A percentile compares a stretch with the other conserved stretches of the same genome.
Evolutionary conservation across 2,113 vertebrate species (phyloP).

Genomic region (Philantomba maxwellii): DNA sequence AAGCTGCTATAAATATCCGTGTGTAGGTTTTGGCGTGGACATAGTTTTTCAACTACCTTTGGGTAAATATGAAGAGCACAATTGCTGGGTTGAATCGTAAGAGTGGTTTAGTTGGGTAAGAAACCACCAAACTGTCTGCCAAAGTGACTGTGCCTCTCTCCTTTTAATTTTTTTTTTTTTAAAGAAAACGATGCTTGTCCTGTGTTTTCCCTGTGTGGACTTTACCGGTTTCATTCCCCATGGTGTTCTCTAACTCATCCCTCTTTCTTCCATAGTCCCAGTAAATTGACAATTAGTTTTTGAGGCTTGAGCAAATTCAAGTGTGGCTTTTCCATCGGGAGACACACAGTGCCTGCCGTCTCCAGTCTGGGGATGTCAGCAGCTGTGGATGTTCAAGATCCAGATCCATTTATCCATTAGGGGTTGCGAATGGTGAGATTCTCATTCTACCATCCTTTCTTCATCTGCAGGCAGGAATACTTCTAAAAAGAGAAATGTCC

Average conservation of each 20-base stretch:
- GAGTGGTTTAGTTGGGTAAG: not conserved
- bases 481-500: not conserved
- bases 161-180: not conserved
- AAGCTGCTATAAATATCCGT: not conserved
- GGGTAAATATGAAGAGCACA: not conserved
- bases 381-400: not conserved
- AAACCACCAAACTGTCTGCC: not conserved
- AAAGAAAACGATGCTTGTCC: not conserved
- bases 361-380: not conserved
- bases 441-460: not conserved
- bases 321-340: not conserved
- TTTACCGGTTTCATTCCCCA: too few relatives aligned
- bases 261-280: not conserved
- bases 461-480: not conserved
- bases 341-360: accelerated
- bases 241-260: not conserved
- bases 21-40: not conserved
- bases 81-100: not conserved
- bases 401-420: not conserved
- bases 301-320: not conserved
- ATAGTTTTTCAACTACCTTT: not conserved
- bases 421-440: not conserved
- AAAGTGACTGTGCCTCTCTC: not conserved
- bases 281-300: not conserved
- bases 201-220: not conserved